These are phyloP conservation scores for Hofmannophila pseudospretella DNA, from an alignment of 2,888 invertebrate genomes.

Conservation along the genomic window DNA sequence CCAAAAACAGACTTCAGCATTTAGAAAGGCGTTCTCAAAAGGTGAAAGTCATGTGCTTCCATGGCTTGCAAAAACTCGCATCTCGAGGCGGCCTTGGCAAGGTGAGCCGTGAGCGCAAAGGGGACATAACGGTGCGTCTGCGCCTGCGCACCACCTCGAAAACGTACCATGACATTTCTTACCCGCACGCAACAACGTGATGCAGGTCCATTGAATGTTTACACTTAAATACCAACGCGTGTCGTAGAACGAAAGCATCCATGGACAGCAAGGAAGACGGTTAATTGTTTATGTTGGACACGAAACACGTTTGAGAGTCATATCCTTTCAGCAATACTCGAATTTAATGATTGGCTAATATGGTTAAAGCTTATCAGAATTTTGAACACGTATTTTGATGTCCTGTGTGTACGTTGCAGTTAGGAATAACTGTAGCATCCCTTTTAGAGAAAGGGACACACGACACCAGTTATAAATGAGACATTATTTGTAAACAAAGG, in stretches of 20 bases:
- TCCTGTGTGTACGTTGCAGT: slow-evolving; percentile 43
- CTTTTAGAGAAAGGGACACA: slow-evolving; percentile 25
- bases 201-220: slow-evolving; percentile 34
- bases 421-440: slow-evolving; percentile 51
- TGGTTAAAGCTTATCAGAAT: slow-evolving; percentile 44
- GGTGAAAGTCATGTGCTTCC: slow-evolving; percentile 75
- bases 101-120: slow-evolving; percentile 74
- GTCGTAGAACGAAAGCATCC: slow-evolving; percentile 19
- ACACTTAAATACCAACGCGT: slow-evolving; percentile 14
- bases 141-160: slow-evolving; percentile 32
- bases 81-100: slow-evolving; percentile 73
- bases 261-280: slow-evolving; percentile 11
- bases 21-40: slow-evolving; percentile 70
- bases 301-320: slow-evolving; percentile 54
- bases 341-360: slow-evolving; percentile 51
- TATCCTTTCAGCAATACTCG: slow-evolving; percentile 57
- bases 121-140: slow-evolving; percentile 69
- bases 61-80: slow-evolving; percentile 72
- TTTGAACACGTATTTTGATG: slow-evolving; percentile 50
- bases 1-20: slow-evolving; percentile 45
- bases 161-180: slow-evolving; percentile 22
- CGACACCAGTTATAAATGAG: slow-evolving; percentile 11
- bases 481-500: slow-evolving; percentile 55
- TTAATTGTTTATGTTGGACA: slow-evolving; percentile 25
- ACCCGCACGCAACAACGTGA: slow-evolving; percentile 29